Evolutionary conservation across 2,113 vertebrate species (phyloP), one percentile per base, ranked within the genome.

Genomic region (Eptesicus fuscus): DNA sequence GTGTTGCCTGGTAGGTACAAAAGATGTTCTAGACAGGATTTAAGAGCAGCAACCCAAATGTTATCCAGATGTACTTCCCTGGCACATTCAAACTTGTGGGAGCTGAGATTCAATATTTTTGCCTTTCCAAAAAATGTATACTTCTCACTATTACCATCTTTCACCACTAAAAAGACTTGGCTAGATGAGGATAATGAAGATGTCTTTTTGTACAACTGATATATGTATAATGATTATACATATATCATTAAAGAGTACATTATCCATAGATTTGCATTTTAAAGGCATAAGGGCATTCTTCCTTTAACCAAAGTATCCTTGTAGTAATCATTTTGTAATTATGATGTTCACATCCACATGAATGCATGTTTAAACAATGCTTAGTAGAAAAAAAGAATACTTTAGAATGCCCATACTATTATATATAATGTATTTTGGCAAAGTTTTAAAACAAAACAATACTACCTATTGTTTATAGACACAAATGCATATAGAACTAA

Each of bases 11-110:
- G n/a, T 83, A 63, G 53, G 14, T 44, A 47, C 37, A 78, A 83
- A 82, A 82, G 61, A 91, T 90, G 35, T 63, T n/a, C 32, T 91
- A 73, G 70, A 83, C 6, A 95, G 63, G 30, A 88, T 90, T 93
- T 95, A 87, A 93, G 76, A 96, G 7, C 17, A 80, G 10, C 12
- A 80, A 83, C 9, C 35, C 82, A 56, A 83, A 90, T 71, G 78
- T 71, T 91, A 83, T 73, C 76, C 63, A 95, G 87, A 76, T 82
- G 37, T 47, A 91, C 61, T 47, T 69, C 30, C 35, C 14, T 47
- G 63, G 9, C 69, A 88, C 12, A 63, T 73, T 74, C 35, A 91
- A 93, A 96, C 13, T 51, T 67, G 47, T 53, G 14, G 22, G 47
- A 76, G 30, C 44, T 80, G 56, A 95, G 42, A 94, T 49, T 83